Percentiles rank a stretch among this genome's conserved stretches.
Evolutionary conservation across 2,888 invertebrate species (phyloP).

Genomic region (Papilio elwesi): DNA sequence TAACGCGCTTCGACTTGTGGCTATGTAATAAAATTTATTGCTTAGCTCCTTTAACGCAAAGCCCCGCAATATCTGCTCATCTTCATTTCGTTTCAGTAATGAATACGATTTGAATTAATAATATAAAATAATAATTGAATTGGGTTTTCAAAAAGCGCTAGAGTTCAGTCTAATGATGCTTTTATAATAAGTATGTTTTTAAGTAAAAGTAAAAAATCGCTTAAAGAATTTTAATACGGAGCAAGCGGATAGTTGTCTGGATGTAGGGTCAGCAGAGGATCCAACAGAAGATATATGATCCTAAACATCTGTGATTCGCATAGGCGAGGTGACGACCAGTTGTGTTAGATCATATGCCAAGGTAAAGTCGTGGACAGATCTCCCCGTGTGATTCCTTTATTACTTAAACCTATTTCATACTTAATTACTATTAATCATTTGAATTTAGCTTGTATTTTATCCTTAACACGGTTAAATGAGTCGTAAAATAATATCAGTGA

Average conservation of each 20-base stretch:
- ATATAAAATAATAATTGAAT: background rate
- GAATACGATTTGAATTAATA: background rate
- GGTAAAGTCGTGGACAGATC: too few relatives aligned
- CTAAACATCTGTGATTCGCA: too few relatives aligned
- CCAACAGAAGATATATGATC: too few relatives aligned
- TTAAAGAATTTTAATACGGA: too few relatives aligned
- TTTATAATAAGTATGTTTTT: background rate
- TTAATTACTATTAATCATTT: too few relatives aligned
- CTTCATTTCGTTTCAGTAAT: background rate
- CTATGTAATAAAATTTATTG: background rate
- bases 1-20: background rate
- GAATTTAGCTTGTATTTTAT: background rate
- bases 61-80: background rate
- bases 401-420: too few relatives aligned
- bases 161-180: background rate
- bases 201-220: too few relatives aligned
- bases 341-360: too few relatives aligned
- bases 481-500: background rate
- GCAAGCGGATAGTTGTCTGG: too few relatives aligned
- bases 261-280: too few relatives aligned
- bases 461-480: background rate
- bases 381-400: too few relatives aligned
- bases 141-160: background rate
- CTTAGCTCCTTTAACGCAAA: background rate
- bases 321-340: too few relatives aligned